Percentiles rank a stretch among this genome's conserved stretches.
These are phyloP conservation scores for Hyalella azteca DNA, from an alignment of 2,888 invertebrate genomes.

Conservation along the genomic window DNA sequence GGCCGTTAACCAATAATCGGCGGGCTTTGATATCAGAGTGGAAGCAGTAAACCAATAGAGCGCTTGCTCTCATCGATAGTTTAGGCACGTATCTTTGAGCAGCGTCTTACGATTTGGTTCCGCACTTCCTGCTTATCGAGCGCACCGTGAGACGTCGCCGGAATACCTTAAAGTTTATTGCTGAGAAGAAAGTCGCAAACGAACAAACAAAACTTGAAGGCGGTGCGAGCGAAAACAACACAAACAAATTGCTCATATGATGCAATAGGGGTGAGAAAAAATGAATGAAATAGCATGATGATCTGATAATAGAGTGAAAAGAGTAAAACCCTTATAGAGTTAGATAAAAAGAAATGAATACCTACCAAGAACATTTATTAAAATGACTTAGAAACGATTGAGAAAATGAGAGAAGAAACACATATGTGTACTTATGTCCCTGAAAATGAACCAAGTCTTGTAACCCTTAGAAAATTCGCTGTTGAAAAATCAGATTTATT, in stretches of 20 bases:
- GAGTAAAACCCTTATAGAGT: too few species aligned
- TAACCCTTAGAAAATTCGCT: too few species aligned
- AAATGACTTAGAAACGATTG: too few species aligned
- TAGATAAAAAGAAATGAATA: too few species aligned
- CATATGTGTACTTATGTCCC: too few species aligned
- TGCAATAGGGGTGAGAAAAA: neutral
- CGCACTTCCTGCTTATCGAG: conserved; percentile 6
- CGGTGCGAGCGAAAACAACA: neutral
- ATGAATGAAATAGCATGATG: neutral
- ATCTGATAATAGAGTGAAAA: neutral
- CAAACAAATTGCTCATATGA: too few species aligned
- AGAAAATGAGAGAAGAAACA: too few species aligned
- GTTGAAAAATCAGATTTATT: too few species aligned
- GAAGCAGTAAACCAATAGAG: conserved; percentile 40
- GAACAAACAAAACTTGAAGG: too few species aligned
- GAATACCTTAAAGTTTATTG: neutral
- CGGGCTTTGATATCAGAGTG: conserved; percentile 47
- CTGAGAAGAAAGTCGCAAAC: neutral
- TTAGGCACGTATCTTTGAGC: conserved; percentile 25
- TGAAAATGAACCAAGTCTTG: too few species aligned
- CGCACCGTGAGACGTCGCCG: neutral
- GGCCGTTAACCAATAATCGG: conserved; percentile 53
- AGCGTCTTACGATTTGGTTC: conserved; percentile 25
- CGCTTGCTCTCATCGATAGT: conserved; percentile 43
- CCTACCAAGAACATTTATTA: too few species aligned